Evolutionary conservation across 2,888 invertebrate species (phyloP), one percentile per base, ranked within the genome.

Genomic region (Agrotis exclamationis): DNA sequence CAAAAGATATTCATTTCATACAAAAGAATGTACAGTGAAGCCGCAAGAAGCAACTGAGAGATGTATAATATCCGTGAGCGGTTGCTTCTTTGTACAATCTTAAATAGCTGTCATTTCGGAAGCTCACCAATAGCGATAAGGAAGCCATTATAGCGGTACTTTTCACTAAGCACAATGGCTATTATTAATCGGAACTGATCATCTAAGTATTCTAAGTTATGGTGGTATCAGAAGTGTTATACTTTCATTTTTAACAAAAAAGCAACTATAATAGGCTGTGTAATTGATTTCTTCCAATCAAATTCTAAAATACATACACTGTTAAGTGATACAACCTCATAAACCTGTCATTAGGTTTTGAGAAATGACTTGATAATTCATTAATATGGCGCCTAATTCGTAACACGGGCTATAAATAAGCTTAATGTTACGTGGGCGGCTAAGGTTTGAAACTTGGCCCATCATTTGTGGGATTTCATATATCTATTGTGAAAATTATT

Each of bases 401-500:
- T 77, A 68, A 63, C 63, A 56, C 18, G 28, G 56, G n/a, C 69
- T 76, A 63, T 63, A 70, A 79, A 79, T 72, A 76, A 63, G 47
- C 44, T 16, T 54, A 22, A 56, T 68, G 47, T 39, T 47, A 47
- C 11, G 80, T 77, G 67, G 80, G 80, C 59, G 53, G 63, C 28
- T 76, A 54, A 60, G 48, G 65, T 71, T 75, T 56, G 76, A 62
- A 79, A 75, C 64, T 62, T 57, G 53, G 48, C 62, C 33, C 51
- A 51, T 74, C 39, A 68, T 24, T 74, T 69, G 56, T 74, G 50
- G 39, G 56, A 64, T 67, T 68, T 59, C 44, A 57, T 74, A 44
- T 28, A 70, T 69, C 58, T 39, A 74, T 73, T 79, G 66, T 69
- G 69, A 67, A 66, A 72, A 80, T 64, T 18, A 9, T 76, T 76